Evolutionary conservation across 1,140 invertebrate species (phyloP), one percentile per base, ranked within the genome.

Genomic region (Leptinotarsa defecta): DNA sequence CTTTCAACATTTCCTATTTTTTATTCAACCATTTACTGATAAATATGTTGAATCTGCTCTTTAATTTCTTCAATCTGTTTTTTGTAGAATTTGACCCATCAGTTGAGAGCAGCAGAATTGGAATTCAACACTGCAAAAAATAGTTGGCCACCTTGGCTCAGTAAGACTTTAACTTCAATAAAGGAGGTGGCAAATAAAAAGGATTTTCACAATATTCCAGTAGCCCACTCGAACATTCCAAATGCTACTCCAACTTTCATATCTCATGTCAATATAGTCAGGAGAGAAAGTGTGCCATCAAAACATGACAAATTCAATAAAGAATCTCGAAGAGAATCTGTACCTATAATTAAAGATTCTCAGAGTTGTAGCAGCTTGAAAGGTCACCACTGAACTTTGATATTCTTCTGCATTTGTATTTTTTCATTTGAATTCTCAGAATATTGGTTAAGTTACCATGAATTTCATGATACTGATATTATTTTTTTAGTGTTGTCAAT

Each of bases 71-170:
- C 8, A 43, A 43, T 5, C 34, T 43, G 34, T 43, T 57, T 57
- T 70, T 83, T 87, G 71, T 86, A 96, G 92, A 96, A 98, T 86
- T 86, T 98, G 52, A 96, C 93, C n/a, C 96, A 99, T 88, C 94
- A 97, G 83, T 87, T 98, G 64, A 93, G 92, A 81, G 90, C 94
- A 1, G 92, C 95, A 0, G 87, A 95, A 43, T 90, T 91, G 48
- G 96, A 98, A 86, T 87, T 96, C 67, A 93, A 95, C 84, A 89
- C 91, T 2, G 91, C 92, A 1, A 92, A 92, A 74, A 93, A 93
- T 73, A 90, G 90, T 34, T 94, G 93, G 88, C 90, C 93, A 3
- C 93, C 94, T 2, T 98, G 96, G 96, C 89, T 97, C 15, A 94
- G 94, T 68, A 96, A 96, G 86, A 97, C 96, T 0, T 87, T 96